phyloP scores from a whole-genome alignment of 2,113 vertebrate species.

The Melierax canorus region DNA sequence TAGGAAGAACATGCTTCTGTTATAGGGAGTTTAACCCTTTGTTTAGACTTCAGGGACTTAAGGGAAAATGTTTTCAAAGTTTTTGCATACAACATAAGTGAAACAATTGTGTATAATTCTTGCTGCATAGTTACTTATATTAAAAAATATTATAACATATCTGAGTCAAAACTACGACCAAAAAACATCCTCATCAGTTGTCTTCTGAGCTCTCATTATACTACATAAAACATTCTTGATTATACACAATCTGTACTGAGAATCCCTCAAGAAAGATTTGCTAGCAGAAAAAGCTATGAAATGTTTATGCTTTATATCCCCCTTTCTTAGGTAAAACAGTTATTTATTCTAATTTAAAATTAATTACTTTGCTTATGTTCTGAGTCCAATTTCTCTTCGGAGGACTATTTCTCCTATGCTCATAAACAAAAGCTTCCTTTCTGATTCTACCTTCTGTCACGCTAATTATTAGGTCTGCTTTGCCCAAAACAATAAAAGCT shows the following conservation, averaged over 20 bases:
- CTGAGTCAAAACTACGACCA: background rate
- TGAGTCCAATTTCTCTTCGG: background rate
- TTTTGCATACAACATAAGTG: background rate
- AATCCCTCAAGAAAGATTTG: constrained; percentile 2
- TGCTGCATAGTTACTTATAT: background rate
- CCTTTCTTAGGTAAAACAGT: constrained; percentile 10
- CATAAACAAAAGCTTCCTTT: background rate
- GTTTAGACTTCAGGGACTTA: background rate
- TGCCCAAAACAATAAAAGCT: background rate
- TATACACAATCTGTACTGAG: background rate
- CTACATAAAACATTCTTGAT: background rate
- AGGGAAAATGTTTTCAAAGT: background rate
- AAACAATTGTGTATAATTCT: background rate
- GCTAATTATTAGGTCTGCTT: constrained; percentile 12
- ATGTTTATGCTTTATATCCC: background rate
- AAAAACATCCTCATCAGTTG: background rate
- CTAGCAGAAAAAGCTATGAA: background rate
- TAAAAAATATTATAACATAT: background rate
- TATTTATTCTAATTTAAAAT: constrained; percentile 40
- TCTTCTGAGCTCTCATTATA: background rate
- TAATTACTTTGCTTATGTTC: constrained; percentile 25
- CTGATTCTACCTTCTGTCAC: background rate
- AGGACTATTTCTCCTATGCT: background rate
- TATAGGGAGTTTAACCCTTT: background rate
- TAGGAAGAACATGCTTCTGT: background rate